phyloP scores from a whole-genome alignment of 2,888 invertebrate species.

The Xestia sexstrigata region DNA sequence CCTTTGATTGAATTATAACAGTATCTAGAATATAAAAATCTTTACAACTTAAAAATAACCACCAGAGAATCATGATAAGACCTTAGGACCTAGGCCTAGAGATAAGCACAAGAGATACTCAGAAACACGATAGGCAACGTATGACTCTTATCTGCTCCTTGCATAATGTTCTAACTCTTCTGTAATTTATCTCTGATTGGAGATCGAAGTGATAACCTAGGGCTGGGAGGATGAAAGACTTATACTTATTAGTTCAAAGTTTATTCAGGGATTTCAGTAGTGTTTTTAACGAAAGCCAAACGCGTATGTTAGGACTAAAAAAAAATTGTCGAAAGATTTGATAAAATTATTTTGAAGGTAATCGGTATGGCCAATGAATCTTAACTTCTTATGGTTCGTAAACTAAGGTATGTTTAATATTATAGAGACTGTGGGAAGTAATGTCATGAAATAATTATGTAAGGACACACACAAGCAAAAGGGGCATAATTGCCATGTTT shows the following conservation, averaged over 20 bases:
- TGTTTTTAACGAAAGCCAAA: background rate
- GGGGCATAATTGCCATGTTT: background rate
- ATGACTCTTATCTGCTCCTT: conserved; percentile 44
- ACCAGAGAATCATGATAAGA: background rate
- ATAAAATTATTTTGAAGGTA: background rate
- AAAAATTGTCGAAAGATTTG: background rate
- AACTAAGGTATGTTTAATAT: background rate
- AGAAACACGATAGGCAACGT: conserved; percentile 58
- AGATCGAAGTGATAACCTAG: conserved; percentile 54
- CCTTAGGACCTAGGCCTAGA: background rate
- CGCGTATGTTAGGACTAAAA: background rate
- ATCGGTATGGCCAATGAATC: background rate
- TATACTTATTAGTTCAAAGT: conserved; percentile 2
- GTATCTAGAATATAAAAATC: background rate
- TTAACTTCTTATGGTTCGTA: background rate
- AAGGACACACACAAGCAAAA: background rate
- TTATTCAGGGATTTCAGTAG: background rate
- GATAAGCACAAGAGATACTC: conserved; percentile 45
- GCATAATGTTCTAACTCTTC: conserved; percentile 50
- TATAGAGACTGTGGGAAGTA: background rate
- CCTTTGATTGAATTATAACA: background rate
- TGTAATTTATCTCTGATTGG: conserved; percentile 48
- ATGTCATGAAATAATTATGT: background rate
- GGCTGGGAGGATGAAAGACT: conserved; percentile 3
- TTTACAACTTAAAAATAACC: conserved; percentile 14